A percentile compares a stretch with the other conserved stretches of the same genome.
Evolutionary conservation across 1,140 invertebrate species (phyloP).

Genomic region (Rhysida immarginata): DNA sequence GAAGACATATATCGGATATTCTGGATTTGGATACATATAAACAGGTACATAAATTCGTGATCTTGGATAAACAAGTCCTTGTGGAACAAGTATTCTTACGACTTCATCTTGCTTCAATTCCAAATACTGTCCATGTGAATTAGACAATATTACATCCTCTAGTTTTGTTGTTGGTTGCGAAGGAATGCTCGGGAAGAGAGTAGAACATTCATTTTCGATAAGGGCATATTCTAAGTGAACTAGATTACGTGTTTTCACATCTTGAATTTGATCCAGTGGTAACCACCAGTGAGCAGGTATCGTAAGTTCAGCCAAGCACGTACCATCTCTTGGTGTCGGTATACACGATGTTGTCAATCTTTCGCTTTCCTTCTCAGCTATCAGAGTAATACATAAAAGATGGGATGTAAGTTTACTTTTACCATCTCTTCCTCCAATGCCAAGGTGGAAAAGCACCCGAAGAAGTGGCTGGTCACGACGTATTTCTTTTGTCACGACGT

Average conservation of each 20-base stretch:
- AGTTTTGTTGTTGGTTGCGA: constrained; percentile 38
- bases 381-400: constrained; percentile 38
- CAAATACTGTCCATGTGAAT: constrained; percentile 59
- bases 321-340: constrained; percentile 72
- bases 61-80: constrained; percentile 67
- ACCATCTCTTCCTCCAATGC: constrained; percentile 24
- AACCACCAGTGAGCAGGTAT: constrained; percentile 81
- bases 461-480: constrained; percentile 70
- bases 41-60: constrained; percentile 74
- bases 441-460: constrained; percentile 74
- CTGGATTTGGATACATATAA: constrained; percentile 47
- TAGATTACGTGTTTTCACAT: constrained; percentile 21
- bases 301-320: constrained; percentile 61
- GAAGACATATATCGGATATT: constrained; percentile 49
- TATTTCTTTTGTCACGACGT: constrained; percentile 67
- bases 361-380: constrained; percentile 30
- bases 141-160: constrained; percentile 50
- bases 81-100: constrained; percentile 67
- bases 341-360: constrained; percentile 64
- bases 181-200: constrained; percentile 34
- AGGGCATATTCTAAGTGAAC: constrained; percentile 69
- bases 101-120: constrained; percentile 62
- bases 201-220: constrained; percentile 42
- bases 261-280: constrained; percentile 23
- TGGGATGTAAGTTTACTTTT: constrained; percentile 27